These are phyloP conservation scores for Dendrocincla tyrannina DNA, from an alignment of 2,797 vertebrate genomes.

Conservation along the genomic window DNA sequence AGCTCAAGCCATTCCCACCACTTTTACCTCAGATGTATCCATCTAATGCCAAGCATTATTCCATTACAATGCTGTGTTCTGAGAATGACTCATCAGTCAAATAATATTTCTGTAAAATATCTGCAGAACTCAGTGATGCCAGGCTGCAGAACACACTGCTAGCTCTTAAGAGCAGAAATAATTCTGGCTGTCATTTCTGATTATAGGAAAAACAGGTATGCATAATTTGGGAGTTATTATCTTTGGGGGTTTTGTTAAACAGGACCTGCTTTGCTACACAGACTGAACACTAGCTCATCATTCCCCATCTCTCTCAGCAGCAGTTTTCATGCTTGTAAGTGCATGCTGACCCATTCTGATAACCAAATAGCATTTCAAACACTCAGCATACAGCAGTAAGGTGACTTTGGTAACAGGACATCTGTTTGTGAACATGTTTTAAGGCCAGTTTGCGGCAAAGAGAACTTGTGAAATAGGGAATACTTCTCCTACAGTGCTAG, in stretches of 20 bases:
- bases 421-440: not conserved
- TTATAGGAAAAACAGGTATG: not conserved
- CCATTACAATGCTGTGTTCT: slow-evolving; percentile 10
- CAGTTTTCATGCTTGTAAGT: not conserved
- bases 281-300: not conserved
- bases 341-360: not conserved
- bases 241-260: not conserved
- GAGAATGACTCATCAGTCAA: slow-evolving; percentile 1
- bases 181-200: not conserved
- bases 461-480: not conserved
- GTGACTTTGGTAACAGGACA: not conserved
- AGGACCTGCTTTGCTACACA: not conserved
- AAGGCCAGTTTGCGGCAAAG: slow-evolving; percentile 19
- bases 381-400: not conserved
- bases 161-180: not conserved
- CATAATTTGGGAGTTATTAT: not conserved
- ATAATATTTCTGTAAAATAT: not conserved
- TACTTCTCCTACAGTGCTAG: not conserved
- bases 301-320: not conserved
- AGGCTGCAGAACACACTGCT: not conserved
- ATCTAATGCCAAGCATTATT: not conserved
- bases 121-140: not conserved
- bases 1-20: not conserved
- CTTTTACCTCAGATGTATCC: not conserved
- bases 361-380: slow-evolving; percentile 57